A percentile compares a stretch with the other conserved stretches of the same genome.
These are phyloP conservation scores for Pyrrhia umbra DNA, from an alignment of 2,888 invertebrate species.

Conservation along the genomic window DNA sequence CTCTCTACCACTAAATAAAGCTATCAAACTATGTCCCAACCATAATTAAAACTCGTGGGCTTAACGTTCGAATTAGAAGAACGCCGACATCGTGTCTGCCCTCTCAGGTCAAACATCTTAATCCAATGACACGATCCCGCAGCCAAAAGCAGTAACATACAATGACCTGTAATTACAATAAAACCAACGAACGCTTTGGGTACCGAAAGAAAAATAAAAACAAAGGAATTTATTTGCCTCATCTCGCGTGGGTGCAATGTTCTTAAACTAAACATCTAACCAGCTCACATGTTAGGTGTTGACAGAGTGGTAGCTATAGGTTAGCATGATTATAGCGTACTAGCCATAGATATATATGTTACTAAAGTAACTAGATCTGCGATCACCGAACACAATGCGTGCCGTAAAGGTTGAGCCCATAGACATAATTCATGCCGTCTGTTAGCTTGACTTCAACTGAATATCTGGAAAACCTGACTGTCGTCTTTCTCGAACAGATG, in stretches of 20 bases:
- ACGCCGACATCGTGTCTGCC: neutral
- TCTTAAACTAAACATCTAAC: slow-evolving; percentile 20
- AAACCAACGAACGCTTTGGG: slow-evolving; percentile 25
- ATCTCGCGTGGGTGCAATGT: slow-evolving; percentile 37
- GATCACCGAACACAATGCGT: too few relatives aligned
- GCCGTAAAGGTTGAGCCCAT: too few relatives aligned
- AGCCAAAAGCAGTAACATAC: slow-evolving; percentile 28
- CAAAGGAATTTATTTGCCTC: slow-evolving; percentile 23
- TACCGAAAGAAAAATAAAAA: slow-evolving; percentile 40
- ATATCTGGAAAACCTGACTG: too few relatives aligned
- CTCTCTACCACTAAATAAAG: too few relatives aligned
- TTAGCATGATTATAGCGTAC: slow-evolving; percentile 4
- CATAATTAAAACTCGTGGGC: neutral
- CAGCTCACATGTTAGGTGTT: slow-evolving; percentile 25
- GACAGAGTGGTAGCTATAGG: slow-evolving; percentile 12
- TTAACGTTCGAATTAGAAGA: slow-evolving; percentile 4
- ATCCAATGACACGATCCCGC: slow-evolving; percentile 40
- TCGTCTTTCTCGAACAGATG: too few relatives aligned
- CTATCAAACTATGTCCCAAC: neutral
- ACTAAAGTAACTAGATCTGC: too few relatives aligned
- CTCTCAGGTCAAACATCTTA: slow-evolving; percentile 31
- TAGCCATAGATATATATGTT: too few relatives aligned
- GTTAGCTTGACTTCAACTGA: too few relatives aligned
- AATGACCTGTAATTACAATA: slow-evolving; percentile 49
- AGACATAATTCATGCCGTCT: too few relatives aligned